A percentile compares a stretch with the other conserved stretches of the same genome.
These are phyloP conservation scores for Aythya fuligula DNA, from an alignment of 2,797 vertebrate genomes.

Conservation along the genomic window DNA sequence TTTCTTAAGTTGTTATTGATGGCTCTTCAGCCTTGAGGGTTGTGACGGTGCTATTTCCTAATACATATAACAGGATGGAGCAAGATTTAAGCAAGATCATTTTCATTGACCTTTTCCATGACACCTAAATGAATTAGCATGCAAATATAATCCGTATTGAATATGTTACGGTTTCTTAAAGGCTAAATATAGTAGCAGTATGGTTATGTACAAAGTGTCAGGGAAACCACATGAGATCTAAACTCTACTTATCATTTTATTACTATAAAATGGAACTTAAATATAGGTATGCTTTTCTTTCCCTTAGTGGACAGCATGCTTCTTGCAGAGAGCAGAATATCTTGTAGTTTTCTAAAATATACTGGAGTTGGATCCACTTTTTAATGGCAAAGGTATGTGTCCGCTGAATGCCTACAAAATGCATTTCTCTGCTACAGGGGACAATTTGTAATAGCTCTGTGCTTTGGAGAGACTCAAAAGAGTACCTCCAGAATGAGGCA, in stretches of 20 bases:
- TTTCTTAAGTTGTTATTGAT: not conserved
- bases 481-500: not conserved
- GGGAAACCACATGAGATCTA: not conserved
- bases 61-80: not conserved
- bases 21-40: not conserved
- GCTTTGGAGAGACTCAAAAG: not conserved
- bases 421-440: not conserved
- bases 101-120: not conserved
- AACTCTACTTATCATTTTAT: not conserved
- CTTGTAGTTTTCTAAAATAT: not conserved
- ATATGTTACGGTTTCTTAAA: not conserved
- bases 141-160: not conserved
- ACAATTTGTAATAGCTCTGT: not conserved
- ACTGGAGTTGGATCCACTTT: not conserved
- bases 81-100: not conserved
- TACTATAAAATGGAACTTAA: not conserved
- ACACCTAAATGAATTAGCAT: not conserved
- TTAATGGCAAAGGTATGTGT: not conserved
- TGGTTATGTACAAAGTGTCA: not conserved
- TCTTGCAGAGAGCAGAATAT: not conserved
- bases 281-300: not conserved
- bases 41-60: not conserved
- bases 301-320: not conserved
- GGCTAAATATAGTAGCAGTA: not conserved
- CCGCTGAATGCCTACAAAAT: not conserved